Evolutionary conservation across 1,140 invertebrate genomes (phyloP).

Genomic region (Maconellicoccus hirsutus): DNA sequence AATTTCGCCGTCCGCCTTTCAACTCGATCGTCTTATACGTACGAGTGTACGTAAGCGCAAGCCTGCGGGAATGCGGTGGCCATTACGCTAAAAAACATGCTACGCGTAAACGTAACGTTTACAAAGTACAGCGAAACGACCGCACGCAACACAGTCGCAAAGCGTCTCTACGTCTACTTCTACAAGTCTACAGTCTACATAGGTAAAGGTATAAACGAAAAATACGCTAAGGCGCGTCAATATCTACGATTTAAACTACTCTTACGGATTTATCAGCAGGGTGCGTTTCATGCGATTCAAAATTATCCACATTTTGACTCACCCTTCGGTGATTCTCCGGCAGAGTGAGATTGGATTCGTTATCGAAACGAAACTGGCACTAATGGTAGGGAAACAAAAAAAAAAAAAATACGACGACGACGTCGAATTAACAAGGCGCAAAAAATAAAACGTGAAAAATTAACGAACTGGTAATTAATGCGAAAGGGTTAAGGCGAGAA

Average conservation of each 20-base stretch:
- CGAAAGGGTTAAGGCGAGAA: background rate
- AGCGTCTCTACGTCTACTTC: too few species aligned
- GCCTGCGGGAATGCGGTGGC: too few species aligned
- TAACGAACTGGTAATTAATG: background rate
- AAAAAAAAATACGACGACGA: background rate
- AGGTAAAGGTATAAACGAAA: constrained; percentile 36
- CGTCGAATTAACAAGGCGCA: background rate
- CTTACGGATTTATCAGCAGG: constrained; percentile 46
- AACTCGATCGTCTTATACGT: too few species aligned
- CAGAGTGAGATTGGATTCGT: constrained; percentile 89
- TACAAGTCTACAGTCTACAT: constrained; percentile 21
- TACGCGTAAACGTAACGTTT: too few species aligned
- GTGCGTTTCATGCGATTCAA: constrained; percentile 32
- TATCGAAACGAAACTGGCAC: constrained; percentile 98
- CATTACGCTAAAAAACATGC: too few species aligned
- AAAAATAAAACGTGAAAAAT: constrained; percentile 1
- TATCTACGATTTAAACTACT: constrained; percentile 34
- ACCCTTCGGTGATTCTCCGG: constrained; percentile 92
- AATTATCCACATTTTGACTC: constrained; percentile 45
- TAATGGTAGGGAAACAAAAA: too few species aligned
- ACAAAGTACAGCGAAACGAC: too few species aligned
- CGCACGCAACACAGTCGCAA: too few species aligned
- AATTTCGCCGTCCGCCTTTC: too few species aligned
- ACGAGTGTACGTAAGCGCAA: too few species aligned
- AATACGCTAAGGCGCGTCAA: constrained; percentile 27